A percentile compares a stretch with the other conserved stretches of the same genome.
Conservation (phyloP, 1,140 invertebrate genomes). For the Zaprionus nigranus region DNA sequence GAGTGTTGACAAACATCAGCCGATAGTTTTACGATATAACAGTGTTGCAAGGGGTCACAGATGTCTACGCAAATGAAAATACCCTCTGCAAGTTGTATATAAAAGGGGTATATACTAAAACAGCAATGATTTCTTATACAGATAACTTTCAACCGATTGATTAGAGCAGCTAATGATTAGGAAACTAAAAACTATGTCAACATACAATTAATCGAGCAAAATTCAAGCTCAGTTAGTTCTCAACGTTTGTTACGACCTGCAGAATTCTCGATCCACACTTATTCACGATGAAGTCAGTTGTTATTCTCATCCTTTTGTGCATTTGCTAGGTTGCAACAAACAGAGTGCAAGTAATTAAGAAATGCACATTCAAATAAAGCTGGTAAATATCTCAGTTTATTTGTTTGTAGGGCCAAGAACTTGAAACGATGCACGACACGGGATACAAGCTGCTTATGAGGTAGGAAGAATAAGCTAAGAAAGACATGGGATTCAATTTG, state of each 20-base stretch:
- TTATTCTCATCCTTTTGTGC: not conserved
- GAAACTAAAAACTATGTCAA: not conserved
- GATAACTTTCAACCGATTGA: not conserved
- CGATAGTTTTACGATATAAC: no score
- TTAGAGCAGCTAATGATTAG: not conserved
- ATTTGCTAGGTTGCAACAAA: not conserved
- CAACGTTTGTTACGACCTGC: not conserved
- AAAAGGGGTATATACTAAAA: not conserved
- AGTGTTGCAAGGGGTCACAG: no score
- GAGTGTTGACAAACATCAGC: no score
- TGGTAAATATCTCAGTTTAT: not conserved
- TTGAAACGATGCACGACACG: conserved; percentile 5
- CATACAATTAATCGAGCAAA: not conserved
- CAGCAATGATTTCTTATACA: not conserved
- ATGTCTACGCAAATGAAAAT: no score
- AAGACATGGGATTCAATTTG: not conserved
- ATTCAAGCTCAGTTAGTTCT: not conserved
- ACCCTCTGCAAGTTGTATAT: no score
- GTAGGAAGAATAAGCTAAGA: not conserved
- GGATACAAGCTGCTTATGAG: conserved; percentile 2
- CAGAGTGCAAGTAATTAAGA: not conserved
- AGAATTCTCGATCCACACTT: not conserved
- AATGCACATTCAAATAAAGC: no score
- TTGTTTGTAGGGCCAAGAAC: not conserved
- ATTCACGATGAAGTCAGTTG: not conserved